Conservation (phyloP, 2,113 vertebrate species). For the Perca schrenkii region DNA sequence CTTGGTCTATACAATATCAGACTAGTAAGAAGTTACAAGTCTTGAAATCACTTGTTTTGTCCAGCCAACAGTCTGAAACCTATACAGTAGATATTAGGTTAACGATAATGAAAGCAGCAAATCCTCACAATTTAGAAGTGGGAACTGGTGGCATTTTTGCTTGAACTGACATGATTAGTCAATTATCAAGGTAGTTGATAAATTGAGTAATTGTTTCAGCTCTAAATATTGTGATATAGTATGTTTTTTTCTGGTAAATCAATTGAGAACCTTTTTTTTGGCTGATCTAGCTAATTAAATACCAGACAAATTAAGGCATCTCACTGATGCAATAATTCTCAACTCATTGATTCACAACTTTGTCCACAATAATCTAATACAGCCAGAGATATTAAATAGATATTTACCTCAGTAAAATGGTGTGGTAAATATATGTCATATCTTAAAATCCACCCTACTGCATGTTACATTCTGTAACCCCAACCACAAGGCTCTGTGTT, state of each 20-base stretch:
- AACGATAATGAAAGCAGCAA: too few species aligned
- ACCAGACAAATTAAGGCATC: neutral
- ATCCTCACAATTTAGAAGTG: too few species aligned
- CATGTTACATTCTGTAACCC: neutral
- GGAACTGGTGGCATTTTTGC: too few species aligned
- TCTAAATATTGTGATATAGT: neutral
- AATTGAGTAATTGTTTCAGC: neutral
- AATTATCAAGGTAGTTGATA: neutral
- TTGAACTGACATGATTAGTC: too few species aligned
- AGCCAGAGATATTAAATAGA: neutral
- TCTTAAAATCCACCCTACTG: neutral
- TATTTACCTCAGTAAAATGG: neutral
- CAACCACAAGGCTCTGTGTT: neutral
- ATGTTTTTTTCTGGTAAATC: neutral
- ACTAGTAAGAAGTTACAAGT: neutral
- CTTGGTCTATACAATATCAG: neutral
- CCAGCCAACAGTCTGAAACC: neutral
- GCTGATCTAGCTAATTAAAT: neutral
- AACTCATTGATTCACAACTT: too few species aligned
- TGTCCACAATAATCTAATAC: neutral
- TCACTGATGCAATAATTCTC: neutral
- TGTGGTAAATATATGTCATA: neutral
- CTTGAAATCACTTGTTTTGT: neutral
- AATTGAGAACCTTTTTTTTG: neutral
- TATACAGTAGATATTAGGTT: too few species aligned